Base-by-base conservation (phyloP, 1,140 invertebrate genomes). In the Hirudo medicinalis region DNA sequence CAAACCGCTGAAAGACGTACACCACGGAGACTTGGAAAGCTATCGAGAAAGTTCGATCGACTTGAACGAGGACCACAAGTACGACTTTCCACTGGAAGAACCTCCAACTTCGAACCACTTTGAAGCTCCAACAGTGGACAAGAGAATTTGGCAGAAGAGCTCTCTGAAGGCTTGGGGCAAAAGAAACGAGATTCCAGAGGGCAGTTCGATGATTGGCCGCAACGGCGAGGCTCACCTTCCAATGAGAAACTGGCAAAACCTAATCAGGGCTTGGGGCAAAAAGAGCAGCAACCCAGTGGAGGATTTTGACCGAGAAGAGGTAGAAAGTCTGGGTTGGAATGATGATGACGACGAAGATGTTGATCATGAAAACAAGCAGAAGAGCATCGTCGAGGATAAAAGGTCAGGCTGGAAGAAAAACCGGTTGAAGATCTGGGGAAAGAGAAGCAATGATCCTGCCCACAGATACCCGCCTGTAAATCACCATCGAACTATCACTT, bases 351-450 rank as follows among this genome's bases (percentile, higher is more conserved):
- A 32, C 13, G 67, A 68, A 9, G 67, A 40, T 68, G 27, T 9
- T 68, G 67, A 36, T 68, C 5, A 32, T 68, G 67, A 68, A 17
- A 68, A 15, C n/a, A 68, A 9, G 0, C 0, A 17, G 5, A 68
- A 40, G 67, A 36, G 3, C 0, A 27, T 36, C 19, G 20, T 15
- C 11, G 43, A 49, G 1, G 43, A 49, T 17, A 49, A 49, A 9
- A 49, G 43, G 43, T 49, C 43, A 49, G 43, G 57, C 57, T 63
- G 57, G 57, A 63, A 63, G 29, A 63, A 63, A 6, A 63, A 63
- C 57, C 9, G 57, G 19, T 25, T 63, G 22, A 63, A 32, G 19
- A 32, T 63, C 57, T 63, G 57, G 57, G 57, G 57, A 63, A 25
- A 32, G 29, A 25, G 57, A 63, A 22, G 11, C 22, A 63, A 15